These are phyloP conservation scores for Trichogramma pretiosum DNA, from an alignment of 1,140 invertebrate genomes.

Conservation along the genomic window DNA sequence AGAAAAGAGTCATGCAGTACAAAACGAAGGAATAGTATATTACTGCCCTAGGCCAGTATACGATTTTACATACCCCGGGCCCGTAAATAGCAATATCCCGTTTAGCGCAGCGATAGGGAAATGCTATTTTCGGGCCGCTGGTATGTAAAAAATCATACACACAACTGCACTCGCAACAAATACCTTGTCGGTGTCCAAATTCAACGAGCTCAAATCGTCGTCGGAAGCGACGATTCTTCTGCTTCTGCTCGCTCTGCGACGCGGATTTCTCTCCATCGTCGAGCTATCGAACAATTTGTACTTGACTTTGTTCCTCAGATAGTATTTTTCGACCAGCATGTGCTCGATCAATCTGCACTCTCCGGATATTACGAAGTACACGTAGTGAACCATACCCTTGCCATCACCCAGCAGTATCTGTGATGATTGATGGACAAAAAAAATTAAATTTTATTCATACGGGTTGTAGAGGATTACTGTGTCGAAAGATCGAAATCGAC, in stretches of 20 bases:
- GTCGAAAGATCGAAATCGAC: background rate
- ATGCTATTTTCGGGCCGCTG: too few relatives aligned
- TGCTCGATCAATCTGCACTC: conserved; percentile 55
- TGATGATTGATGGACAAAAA: conserved; percentile 4
- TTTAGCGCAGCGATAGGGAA: too few relatives aligned
- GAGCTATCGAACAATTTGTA: conserved; percentile 44
- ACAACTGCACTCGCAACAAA: too few relatives aligned
- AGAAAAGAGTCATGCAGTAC: too few relatives aligned
- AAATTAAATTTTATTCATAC: background rate
- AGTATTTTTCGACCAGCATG: conserved; percentile 41
- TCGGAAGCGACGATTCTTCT: background rate
- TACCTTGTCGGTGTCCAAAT: too few relatives aligned
- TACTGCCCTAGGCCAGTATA: too few relatives aligned
- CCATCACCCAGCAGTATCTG: conserved; percentile 52
- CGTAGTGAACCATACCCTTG: conserved; percentile 52
- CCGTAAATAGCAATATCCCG: too few relatives aligned
- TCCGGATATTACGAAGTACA: conserved; percentile 55
- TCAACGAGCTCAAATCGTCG: background rate
- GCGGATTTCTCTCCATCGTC: background rate
- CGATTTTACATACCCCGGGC: too few relatives aligned
- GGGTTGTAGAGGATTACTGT: background rate
- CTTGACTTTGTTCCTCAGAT: conserved; percentile 31
- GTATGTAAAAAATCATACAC: too few relatives aligned
- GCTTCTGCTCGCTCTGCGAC: background rate
- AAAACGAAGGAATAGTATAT: too few relatives aligned